Evolutionary conservation across 2,797 vertebrate species (phyloP).

Genomic region (Sebastes matsubarae): DNA sequence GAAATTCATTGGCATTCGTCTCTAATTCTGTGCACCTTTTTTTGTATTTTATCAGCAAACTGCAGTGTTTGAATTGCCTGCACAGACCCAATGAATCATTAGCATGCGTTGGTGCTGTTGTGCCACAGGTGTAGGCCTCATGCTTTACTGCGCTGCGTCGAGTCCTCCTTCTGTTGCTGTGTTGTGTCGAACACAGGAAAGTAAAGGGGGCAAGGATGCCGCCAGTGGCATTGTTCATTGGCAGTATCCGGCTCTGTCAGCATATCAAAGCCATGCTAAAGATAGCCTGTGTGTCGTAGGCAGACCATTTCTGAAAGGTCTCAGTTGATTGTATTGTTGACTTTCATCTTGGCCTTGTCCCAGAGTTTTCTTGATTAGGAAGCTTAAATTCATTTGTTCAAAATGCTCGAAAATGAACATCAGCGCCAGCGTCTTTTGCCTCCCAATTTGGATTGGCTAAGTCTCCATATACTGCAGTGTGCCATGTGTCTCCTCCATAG

Average conservation of each 20-base stretch:
- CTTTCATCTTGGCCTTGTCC: conserved; percentile 8
- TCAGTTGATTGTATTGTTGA: conserved; percentile 1
- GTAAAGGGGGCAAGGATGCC: conserved; percentile 2
- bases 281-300: conserved; percentile 21
- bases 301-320: conserved; percentile 15
- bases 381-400: neutral
- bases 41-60: conserved; percentile 7
- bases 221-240: neutral
- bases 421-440: neutral
- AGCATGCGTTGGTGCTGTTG: conserved; percentile 3
- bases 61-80: conserved; percentile 6
- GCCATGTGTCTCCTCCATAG: neutral
- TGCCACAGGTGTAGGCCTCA: neutral
- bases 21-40: conserved; percentile 11
- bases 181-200: conserved; percentile 17
- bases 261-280: conserved; percentile 30
- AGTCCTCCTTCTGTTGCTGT: conserved; percentile 44
- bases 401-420: neutral
- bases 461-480: neutral
- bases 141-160: neutral
- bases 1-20: neutral
- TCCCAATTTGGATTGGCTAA: neutral
- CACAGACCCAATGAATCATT: conserved; percentile 22
- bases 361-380: neutral
- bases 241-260: neutral